A percentile compares a stretch with the other conserved stretches of the same genome.
Evolutionary conservation across 2,888 invertebrate genomes (phyloP).

Genomic region (Volucella inflata): DNA sequence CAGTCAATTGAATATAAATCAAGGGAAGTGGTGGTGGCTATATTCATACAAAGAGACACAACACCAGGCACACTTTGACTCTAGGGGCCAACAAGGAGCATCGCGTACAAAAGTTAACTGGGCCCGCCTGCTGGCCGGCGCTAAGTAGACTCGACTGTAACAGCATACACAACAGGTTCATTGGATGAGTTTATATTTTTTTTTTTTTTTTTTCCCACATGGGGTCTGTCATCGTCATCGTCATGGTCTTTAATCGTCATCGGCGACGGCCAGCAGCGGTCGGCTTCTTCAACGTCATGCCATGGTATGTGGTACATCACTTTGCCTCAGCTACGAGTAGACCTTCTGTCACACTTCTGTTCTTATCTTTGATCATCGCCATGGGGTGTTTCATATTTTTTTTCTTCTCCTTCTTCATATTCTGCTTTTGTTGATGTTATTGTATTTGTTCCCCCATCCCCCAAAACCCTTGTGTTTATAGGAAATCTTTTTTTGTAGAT

Average conservation of each 20-base stretch:
- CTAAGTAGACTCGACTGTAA: constrained; percentile 51
- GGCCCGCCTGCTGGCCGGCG: constrained; percentile 39
- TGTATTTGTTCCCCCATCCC: background rate
- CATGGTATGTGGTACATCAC: constrained; percentile 41
- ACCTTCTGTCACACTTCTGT: constrained; percentile 73
- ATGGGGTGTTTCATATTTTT: constrained; percentile 52
- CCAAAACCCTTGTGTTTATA: constrained; percentile 36
- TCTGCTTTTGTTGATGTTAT: constrained; percentile 12
- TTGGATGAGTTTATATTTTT: constrained; percentile 44
- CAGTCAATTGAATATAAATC: constrained; percentile 73
- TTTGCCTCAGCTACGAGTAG: constrained; percentile 48
- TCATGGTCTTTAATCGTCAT: constrained; percentile 10
- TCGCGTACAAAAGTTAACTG: background rate
- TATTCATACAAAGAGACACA: background rate
- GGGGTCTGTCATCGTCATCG: constrained; percentile 48
- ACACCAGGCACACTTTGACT: constrained; percentile 25
- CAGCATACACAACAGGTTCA: constrained; percentile 58
- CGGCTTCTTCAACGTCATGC: no score
- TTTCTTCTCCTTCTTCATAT: background rate
- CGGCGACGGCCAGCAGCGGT: constrained; percentile 25
- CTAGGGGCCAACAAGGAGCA: constrained; percentile 22
- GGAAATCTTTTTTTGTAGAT: constrained; percentile 51
- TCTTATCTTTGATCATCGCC: constrained; percentile 70
- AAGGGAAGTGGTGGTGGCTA: constrained; percentile 59
- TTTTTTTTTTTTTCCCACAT: constrained; percentile 59